phyloP scores from a whole-genome alignment of 2,888 invertebrate genomes.

The Drosophila mettleri region DNA sequence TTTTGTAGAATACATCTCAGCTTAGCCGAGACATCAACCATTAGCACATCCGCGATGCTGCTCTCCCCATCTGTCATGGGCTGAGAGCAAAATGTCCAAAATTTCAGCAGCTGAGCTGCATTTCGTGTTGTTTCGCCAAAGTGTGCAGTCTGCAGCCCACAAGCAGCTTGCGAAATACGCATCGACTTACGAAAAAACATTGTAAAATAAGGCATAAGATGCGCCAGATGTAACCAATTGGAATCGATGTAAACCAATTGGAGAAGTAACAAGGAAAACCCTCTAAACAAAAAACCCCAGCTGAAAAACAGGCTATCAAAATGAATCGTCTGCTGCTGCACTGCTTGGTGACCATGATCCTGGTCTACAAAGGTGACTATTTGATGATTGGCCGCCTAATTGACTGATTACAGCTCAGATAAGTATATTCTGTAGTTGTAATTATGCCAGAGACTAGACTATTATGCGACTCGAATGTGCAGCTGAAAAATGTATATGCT shows the following conservation, averaged over 20 bases:
- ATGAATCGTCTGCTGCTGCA: conserved; percentile 81
- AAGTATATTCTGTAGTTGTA: not conserved
- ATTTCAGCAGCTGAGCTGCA: conserved; percentile 77
- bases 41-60: conserved; percentile 40
- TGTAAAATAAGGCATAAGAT: conserved; percentile 45
- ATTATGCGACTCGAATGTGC: conserved; percentile 6
- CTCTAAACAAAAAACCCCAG: conserved; percentile 8
- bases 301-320: conserved; percentile 41
- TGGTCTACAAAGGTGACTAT: conserved; percentile 81
- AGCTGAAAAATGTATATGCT: conserved; percentile 76
- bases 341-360: conserved; percentile 81
- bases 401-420: not conserved
- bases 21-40: conserved; percentile 26
- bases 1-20: not conserved
- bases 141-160: conserved; percentile 67
- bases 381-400: not conserved
- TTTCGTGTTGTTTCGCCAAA: conserved; percentile 75
- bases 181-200: conserved; percentile 9
- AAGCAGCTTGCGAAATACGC: conserved; percentile 12
- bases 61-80: conserved; percentile 50
- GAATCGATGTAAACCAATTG: conserved; percentile 5
- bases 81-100: conserved; percentile 51
- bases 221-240: conserved; percentile 29
- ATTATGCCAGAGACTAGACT: not conserved
- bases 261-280: conserved; percentile 8